Base-by-base conservation (phyloP, 2,113 vertebrate genomes). In the Callocephalon fimbriatum region DNA sequence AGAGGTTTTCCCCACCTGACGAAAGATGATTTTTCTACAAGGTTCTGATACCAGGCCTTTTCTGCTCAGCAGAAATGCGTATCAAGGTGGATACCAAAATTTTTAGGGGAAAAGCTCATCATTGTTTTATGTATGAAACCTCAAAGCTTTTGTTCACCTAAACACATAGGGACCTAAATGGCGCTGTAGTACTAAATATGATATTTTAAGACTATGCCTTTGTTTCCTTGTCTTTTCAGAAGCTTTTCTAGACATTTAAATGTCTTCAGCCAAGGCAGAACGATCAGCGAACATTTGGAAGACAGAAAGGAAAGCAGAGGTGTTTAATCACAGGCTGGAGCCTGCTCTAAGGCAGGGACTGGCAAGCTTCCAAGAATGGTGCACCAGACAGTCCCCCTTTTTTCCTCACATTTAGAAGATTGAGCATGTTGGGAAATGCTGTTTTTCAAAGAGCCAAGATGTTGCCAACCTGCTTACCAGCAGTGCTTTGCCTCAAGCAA, bases 271-370 rank as follows among this genome's bases (percentile, higher is more conserved):
- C 86, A 75, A 86, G 66, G 47, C 75, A 90, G 74, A 86, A 79
- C 1, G 5, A 92, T 88, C 71, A 66, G 40, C 18, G 74, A 94
- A 56, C 67, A 53, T 70, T 83, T 88, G 58, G 79, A 83, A 95
- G 74, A 70, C 62, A 78, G 70, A 90, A 93, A 95, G 79, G 78
- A 93, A 93, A 93, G 82, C 88, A 95, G 92, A 95, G 88, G 90
- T 93, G 92, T 92, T 95, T 88, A 93, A 93, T 95, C 86, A 94
- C 40, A 82, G 70, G 63, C 91, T 80, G 72, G 25, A 88, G 88
- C 37, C 67, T 73, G 59, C 75, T 93, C 58, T 58, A 88, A 92
- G 59, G 54, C 88, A 90, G 40, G 72, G 63, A 76, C 83, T 92
- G 93, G 88, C 72, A 95, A 88, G 32, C 50, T 92, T 88, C 86